These are phyloP conservation scores for Heterodera carotae DNA, from an alignment of 1,140 invertebrate species.

Conservation along the genomic window DNA sequence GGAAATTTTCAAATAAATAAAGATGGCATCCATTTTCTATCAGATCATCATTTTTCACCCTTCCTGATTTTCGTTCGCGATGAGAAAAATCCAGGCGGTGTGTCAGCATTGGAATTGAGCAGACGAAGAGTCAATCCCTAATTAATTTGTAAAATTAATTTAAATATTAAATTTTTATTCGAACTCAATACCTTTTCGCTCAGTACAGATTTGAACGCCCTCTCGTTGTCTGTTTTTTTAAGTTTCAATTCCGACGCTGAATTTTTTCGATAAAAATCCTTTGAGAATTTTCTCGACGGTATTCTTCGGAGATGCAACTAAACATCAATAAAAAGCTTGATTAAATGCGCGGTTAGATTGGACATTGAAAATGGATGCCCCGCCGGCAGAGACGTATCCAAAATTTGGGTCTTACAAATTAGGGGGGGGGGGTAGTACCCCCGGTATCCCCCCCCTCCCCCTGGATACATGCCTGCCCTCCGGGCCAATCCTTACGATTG, in stretches of 20 bases:
- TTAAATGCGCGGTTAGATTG: too few relatives aligned
- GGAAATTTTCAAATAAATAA: too few relatives aligned
- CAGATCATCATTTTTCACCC: too few relatives aligned
- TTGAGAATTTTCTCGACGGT: neutral
- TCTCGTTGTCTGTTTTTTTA: neutral
- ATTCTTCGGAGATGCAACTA: neutral
- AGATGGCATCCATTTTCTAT: too few relatives aligned
- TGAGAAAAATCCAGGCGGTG: neutral
- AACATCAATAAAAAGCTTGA: too few relatives aligned
- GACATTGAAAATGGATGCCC: too few relatives aligned
- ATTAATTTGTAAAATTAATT: neutral
- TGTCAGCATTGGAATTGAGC: neutral
- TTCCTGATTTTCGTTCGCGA: neutral
- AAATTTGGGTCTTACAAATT: too few relatives aligned
- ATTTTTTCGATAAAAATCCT: neutral
- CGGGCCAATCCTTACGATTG: neutral
- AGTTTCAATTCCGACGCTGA: too few relatives aligned
- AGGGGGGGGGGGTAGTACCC: too few relatives aligned
- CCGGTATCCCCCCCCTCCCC: too few relatives aligned
- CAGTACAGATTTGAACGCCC: neutral
- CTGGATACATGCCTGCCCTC: too few relatives aligned
- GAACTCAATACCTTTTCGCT: neutral
- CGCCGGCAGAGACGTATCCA: too few relatives aligned
- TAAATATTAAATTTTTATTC: neutral
- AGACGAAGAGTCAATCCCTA: neutral